Conservation (phyloP, 2,113 vertebrate genomes). For the Dasypus novemcinctus region DNA sequence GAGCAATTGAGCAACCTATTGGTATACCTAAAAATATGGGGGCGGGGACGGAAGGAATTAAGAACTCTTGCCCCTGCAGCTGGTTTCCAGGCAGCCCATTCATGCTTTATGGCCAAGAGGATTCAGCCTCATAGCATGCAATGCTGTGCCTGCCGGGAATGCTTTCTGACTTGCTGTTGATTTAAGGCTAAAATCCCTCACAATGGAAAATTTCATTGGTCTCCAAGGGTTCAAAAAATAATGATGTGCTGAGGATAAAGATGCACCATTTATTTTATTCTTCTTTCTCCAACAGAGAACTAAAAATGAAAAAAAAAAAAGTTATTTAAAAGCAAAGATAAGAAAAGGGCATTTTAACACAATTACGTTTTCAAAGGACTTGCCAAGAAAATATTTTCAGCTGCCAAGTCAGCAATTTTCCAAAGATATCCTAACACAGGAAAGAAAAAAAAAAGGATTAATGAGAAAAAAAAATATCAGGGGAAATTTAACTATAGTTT, state of each 20-base stretch:
- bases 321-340: conserved; percentile 66
- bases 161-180: background rate
- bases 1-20: background rate
- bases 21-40: background rate
- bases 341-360: conserved; percentile 57
- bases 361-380: conserved; percentile 69
- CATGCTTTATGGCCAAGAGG: background rate
- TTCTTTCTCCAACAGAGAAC: conserved; percentile 42
- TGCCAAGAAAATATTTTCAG: conserved; percentile 72
- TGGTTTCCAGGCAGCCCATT: background rate
- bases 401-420: conserved; percentile 76
- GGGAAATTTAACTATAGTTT: conserved; percentile 66
- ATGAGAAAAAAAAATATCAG: conserved; percentile 70
- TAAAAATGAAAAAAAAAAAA: background rate
- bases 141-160: background rate
- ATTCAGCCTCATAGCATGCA: no score
- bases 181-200: conserved; percentile 21
- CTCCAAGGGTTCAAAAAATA: conserved; percentile 61
- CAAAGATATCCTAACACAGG: conserved; percentile 53
- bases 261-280: conserved; percentile 43
- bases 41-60: background rate
- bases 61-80: background rate
- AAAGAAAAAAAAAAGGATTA: conserved; percentile 48
- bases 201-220: background rate
- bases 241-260: conserved; percentile 49